Percentiles rank a stretch among this genome's conserved stretches.
phyloP scores from a whole-genome alignment of 1,140 invertebrate species.

The Bradysia coprophila region DNA sequence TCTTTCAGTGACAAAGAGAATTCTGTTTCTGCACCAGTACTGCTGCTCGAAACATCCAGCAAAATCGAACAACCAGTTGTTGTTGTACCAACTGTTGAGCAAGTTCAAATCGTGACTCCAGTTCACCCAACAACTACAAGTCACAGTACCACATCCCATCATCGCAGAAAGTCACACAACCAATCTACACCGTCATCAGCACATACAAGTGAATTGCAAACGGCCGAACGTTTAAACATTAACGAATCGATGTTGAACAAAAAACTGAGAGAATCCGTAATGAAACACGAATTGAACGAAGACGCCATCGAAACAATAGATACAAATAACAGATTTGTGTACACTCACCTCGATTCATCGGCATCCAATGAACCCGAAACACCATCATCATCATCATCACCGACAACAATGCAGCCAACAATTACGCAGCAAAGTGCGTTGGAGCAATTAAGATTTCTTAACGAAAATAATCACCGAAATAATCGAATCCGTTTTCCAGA shows the following conservation, averaged over 20 bases:
- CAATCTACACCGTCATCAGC: too few relatives aligned
- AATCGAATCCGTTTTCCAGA: neutral
- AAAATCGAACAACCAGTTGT: neutral
- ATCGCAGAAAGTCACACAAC: too few relatives aligned
- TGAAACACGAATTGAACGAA: neutral
- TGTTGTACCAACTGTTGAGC: neutral
- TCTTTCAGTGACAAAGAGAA: too few relatives aligned
- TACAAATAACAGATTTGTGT: neutral
- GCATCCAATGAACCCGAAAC: neutral
- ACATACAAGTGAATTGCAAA: neutral
- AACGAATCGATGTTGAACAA: neutral
- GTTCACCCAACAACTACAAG: too few relatives aligned
- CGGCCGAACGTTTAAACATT: neutral
- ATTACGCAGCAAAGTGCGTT: neutral
- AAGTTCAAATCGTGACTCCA: neutral
- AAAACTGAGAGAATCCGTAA: neutral
- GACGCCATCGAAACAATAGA: neutral
- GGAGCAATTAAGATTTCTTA: neutral
- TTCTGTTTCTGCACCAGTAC: too few relatives aligned
- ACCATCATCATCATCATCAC: neutral
- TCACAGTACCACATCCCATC: too few relatives aligned
- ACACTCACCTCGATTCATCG: neutral
- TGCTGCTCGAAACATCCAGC: too few relatives aligned
- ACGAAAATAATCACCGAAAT: neutral
- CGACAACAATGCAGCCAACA: neutral